Evolutionary conservation across 1,140 invertebrate genomes (phyloP), one percentile per base, ranked within the genome.

Genomic region (Drosophila punjabiensis): DNA sequence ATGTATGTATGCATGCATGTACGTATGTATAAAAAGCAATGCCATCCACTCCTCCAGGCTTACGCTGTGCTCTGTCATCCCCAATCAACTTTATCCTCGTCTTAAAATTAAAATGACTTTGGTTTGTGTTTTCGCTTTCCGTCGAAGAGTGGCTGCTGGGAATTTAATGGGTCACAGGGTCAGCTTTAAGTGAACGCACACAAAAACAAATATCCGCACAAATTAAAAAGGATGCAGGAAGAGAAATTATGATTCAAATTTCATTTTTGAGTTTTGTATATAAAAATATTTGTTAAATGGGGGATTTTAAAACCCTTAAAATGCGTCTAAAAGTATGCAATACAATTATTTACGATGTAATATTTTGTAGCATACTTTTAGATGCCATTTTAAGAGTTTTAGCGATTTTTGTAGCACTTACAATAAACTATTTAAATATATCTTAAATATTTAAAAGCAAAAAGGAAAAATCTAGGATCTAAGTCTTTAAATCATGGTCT

Each of bases 161-260:
- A 52, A 73, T 65, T 79, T 71, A 79, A 79, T 79, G 76, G 77
- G 76, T 79, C 77, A 79, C 60, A 79, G 76, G 76, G 76, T 78
- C 76, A 78, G 64, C 63, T 68, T 78, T 78, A 68, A 77, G 58
- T 52, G 63, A 61, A 10, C 56, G 33, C 75, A 43, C 41, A 20
- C 13, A 37, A 0, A 53, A 30, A 50, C 20, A 35, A n/a, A 71
- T 33, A 48, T 5, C 30, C n/a, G 14, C 20, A 64, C 30, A 48
- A 30, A 56, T 18, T 41, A 16, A 59, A 47, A 53, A 30, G 37
- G 63, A 52, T 18, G 11, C 33, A 47, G 43, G 14, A 35, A 13
- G 24, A 63, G 3, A 53, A 50, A 50, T 10, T 1, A 3, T 3
- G 11, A 24, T 14, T 48, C 3, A 1, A 48, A 11, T 24, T 4